Conservation (phyloP, 2,888 invertebrate genomes). For the Sialis lutaria region DNA sequence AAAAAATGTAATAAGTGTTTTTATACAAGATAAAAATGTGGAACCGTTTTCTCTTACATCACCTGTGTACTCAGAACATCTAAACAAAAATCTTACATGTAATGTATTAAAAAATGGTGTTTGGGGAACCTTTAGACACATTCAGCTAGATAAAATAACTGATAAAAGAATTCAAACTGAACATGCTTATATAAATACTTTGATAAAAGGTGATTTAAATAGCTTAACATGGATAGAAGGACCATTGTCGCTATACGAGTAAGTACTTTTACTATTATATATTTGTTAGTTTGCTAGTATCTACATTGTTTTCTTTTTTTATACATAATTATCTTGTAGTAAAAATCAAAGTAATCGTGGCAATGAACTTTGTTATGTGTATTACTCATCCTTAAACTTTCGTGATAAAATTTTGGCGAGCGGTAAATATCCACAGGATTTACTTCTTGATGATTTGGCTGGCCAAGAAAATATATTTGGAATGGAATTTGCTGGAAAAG, state of each 20-base stretch:
- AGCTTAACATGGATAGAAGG: conserved; percentile 79
- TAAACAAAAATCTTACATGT: conserved; percentile 55
- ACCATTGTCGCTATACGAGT: conserved; percentile 15
- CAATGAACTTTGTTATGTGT: not conserved
- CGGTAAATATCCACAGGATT: not conserved
- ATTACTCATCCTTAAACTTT: not conserved
- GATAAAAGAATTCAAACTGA: conserved; percentile 25
- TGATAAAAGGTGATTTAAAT: too few relatives aligned
- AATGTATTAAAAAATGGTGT: conserved; percentile 50
- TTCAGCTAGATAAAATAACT: conserved; percentile 31
- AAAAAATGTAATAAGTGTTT: conserved; percentile 37
- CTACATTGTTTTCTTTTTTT: too few relatives aligned
- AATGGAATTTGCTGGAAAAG: not conserved
- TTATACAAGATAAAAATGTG: conserved; percentile 42
- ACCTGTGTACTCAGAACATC: conserved; percentile 45
- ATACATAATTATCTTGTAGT: too few relatives aligned
- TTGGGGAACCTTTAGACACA: conserved; percentile 45
- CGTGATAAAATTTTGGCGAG: not conserved
- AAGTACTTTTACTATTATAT: too few relatives aligned
- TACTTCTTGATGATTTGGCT: conserved; percentile 9
- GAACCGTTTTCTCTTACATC: conserved; percentile 45
- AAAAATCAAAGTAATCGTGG: not conserved
- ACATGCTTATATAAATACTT: conserved; percentile 62
- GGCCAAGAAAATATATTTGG: not conserved
- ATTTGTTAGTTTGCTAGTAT: too few relatives aligned